Evolutionary conservation across 2,113 vertebrate species (phyloP).

Genomic region (Epinephelus cyanopodus): DNA sequence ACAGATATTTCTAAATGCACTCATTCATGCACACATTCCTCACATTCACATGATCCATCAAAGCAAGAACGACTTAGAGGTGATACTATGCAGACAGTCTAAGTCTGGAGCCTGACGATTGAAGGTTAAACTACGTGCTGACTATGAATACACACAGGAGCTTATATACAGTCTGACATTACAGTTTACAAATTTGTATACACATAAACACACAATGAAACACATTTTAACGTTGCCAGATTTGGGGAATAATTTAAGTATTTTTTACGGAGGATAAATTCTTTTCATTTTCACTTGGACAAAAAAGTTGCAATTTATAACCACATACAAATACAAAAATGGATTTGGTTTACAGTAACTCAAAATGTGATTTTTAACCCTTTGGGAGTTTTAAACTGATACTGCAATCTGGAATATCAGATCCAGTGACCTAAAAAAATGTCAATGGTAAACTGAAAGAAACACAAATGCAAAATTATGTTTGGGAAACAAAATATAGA

Average conservation of each 20-base stretch:
- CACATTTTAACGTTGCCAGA: slow-evolving; percentile 9
- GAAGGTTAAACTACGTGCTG: slow-evolving; percentile 20
- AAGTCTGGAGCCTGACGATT: slow-evolving; percentile 24
- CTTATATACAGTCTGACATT: slow-evolving; percentile 43
- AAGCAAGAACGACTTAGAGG: slow-evolving; percentile 4
- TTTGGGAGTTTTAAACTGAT: background rate
- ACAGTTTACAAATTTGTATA: slow-evolving; percentile 52
- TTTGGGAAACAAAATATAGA: background rate
- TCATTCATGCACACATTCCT: slow-evolving; percentile 35
- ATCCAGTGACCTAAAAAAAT: background rate
- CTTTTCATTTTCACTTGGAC: background rate
- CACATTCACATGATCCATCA: slow-evolving; percentile 44
- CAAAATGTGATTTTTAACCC: background rate
- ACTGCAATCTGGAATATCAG: background rate
- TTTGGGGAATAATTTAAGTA: background rate
- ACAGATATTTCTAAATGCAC: slow-evolving; percentile 41
- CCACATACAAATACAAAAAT: slow-evolving; percentile 7
- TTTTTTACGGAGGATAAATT: background rate
- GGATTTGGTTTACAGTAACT: background rate
- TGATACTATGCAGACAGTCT: slow-evolving; percentile 47
- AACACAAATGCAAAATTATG: slow-evolving; percentile 5
- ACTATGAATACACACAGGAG: slow-evolving; percentile 42
- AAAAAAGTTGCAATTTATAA: slow-evolving; percentile 4
- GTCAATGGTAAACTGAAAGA: background rate
- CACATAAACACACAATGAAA: slow-evolving; percentile 51